Conservation (phyloP, 1,140 invertebrate genomes). For the Drosophila nasuta region DNA sequence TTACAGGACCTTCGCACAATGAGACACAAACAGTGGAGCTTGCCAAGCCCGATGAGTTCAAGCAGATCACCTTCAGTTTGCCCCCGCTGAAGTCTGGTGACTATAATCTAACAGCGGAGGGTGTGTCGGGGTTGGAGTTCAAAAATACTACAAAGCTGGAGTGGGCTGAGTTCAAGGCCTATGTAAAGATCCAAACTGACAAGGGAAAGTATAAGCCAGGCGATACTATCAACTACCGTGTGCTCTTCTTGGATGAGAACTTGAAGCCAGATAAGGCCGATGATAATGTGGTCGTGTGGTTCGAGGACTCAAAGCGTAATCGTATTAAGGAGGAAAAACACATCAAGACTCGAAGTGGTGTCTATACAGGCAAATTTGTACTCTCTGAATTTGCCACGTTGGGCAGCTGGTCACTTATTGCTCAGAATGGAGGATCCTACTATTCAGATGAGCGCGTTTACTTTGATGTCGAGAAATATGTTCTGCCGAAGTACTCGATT, state of each 20-base stretch:
- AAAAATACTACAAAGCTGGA: conserved; percentile 97
- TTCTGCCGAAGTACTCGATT: conserved; percentile 96
- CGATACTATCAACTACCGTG: conserved; percentile 93
- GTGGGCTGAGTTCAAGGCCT: conserved; percentile 89
- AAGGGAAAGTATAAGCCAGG: conserved; percentile 97
- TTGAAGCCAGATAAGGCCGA: conserved; percentile 90
- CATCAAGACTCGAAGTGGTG: conserved; percentile 89
- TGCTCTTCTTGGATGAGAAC: conserved; percentile 92
- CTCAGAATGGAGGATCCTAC: conserved; percentile 52
- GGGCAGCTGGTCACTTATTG: conserved; percentile 92
- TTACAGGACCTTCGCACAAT: conserved; percentile 90
- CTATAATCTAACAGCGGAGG: conserved; percentile 91
- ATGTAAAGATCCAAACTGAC: conserved; percentile 96
- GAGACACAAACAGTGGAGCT: conserved; percentile 89
- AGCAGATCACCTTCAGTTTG: conserved; percentile 90
- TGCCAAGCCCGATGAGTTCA: conserved; percentile 88
- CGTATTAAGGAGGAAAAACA: conserved; percentile 91
- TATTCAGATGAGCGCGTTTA: conserved; percentile 55
- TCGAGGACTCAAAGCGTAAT: conserved; percentile 75
- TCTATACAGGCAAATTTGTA: conserved; percentile 90
- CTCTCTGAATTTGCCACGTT: conserved; percentile 93
- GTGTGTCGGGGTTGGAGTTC: conserved; percentile 92
- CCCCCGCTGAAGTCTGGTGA: conserved; percentile 91
- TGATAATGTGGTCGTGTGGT: conserved; percentile 86
- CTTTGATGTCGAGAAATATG: conserved; percentile 91